Conservation (phyloP, 2,113 vertebrate genomes). For the Rhodinocichla rosea region DNA sequence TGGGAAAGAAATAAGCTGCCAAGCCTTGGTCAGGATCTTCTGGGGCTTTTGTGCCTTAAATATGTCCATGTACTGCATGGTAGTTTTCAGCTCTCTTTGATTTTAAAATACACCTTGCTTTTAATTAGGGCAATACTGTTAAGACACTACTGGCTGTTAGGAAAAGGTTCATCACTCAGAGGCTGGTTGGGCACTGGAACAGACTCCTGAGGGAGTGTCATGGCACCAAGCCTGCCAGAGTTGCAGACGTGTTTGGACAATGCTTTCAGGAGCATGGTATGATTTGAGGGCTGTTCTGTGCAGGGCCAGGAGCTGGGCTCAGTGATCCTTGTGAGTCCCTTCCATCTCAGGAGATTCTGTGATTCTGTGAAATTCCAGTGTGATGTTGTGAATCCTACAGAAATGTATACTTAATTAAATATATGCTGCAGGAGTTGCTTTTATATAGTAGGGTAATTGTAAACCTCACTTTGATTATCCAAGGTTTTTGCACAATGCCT, state of each 20-base stretch:
- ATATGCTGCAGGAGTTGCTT: background rate
- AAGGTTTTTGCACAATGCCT: background rate
- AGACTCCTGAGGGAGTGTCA: background rate
- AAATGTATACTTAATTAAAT: background rate
- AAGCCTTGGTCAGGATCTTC: background rate
- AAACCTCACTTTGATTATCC: background rate
- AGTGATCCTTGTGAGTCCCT: background rate
- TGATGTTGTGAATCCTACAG: background rate
- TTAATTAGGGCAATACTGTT: background rate
- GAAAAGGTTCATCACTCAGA: background rate
- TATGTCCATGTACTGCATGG: background rate
- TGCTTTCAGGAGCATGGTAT: accelerated
- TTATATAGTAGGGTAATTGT: background rate
- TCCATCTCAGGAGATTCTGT: background rate
- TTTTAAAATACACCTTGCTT: background rate
- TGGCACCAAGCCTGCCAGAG: background rate
- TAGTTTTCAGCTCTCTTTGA: background rate
- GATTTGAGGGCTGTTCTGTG: background rate
- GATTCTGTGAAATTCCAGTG: background rate
- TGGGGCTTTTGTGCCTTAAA: background rate
- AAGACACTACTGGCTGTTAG: background rate
- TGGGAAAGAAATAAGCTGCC: background rate
- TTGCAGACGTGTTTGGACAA: background rate
- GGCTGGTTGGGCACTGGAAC: background rate
- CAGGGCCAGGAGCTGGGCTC: background rate